Percentiles rank a stretch among this genome's conserved stretches.
These are phyloP conservation scores for Bradypodion ventrale DNA, from an alignment of 2,797 vertebrate species.

Conservation along the genomic window DNA sequence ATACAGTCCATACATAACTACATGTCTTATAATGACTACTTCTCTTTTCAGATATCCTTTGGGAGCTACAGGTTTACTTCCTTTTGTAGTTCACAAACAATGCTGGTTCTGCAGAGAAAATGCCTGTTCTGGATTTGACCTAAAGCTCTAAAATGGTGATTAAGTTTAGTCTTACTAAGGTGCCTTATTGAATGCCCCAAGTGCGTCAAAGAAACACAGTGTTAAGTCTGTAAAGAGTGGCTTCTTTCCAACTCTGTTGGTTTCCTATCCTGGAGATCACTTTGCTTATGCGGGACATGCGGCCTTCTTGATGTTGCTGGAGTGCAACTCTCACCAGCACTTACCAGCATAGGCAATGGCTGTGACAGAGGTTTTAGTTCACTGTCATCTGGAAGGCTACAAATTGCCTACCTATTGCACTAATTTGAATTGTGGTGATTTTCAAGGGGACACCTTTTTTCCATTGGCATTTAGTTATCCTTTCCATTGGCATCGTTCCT, in stretches of 20 bases:
- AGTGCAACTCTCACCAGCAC: background rate
- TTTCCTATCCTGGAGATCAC: background rate
- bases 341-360: background rate
- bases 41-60: constrained; percentile 57
- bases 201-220: constrained; percentile 2
- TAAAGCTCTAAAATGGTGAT: constrained; percentile 42
- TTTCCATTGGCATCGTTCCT: no score
- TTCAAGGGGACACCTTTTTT: no score
- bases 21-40: constrained; percentile 66
- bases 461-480: no score
- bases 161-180: background rate
- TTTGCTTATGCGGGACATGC: background rate
- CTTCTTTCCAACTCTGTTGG: background rate
- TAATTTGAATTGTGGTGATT: background rate
- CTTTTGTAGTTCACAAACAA: constrained; percentile 72
- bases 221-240: background rate
- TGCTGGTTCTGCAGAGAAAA: constrained; percentile 63
- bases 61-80: constrained; percentile 65
- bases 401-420: background rate
- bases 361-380: no score
- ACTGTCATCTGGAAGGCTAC: background rate
- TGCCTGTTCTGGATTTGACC: constrained; percentile 40
- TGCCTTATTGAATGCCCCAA: background rate
- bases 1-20: constrained; percentile 53
- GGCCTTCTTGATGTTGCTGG: background rate